Evolutionary conservation across 92 coral and sea anemone genomes (phyloP).

Genomic region (Zoanthus sansibaricus): DNA sequence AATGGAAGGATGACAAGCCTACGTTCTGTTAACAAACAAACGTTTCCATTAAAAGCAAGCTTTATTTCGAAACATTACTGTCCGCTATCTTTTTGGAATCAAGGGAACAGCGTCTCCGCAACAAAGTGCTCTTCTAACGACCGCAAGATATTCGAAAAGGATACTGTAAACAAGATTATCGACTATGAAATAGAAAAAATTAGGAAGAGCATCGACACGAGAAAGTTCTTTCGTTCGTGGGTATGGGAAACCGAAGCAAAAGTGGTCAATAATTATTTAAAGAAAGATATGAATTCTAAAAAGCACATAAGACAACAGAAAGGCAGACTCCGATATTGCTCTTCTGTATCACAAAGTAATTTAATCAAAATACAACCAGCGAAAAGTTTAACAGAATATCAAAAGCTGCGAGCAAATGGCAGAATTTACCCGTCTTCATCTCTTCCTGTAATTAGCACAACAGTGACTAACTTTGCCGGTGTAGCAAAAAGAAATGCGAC

Average conservation of each 20-base stretch:
- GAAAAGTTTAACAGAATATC: background rate
- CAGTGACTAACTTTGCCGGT: background rate
- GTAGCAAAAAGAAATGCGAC: slow-evolving; percentile 7
- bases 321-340: slow-evolving; percentile 2
- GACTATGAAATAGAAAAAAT: slow-evolving; percentile 58
- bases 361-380: background rate
- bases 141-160: slow-evolving; percentile 21
- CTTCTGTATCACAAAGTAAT: background rate
- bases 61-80: slow-evolving; percentile 59
- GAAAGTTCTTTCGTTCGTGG: slow-evolving; percentile 69
- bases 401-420: slow-evolving; percentile 2
- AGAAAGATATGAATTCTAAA: background rate
- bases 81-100: slow-evolving; percentile 62
- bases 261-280: slow-evolving; percentile 23
- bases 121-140: slow-evolving; percentile 5
- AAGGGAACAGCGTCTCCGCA: slow-evolving; percentile 52
- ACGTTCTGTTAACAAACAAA: slow-evolving; percentile 65
- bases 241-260: slow-evolving; percentile 63
- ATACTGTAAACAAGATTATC: slow-evolving; percentile 3
- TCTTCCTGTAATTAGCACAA: slow-evolving; percentile 40
- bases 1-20: slow-evolving; percentile 35
- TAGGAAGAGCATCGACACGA: slow-evolving; percentile 55
- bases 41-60: slow-evolving; percentile 56
- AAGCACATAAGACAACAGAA: background rate
- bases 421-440: slow-evolving; percentile 26